Evolutionary conservation across 2,888 invertebrate species (phyloP), one percentile per base, ranked within the genome.

Genomic region (Campoletis raptor): DNA sequence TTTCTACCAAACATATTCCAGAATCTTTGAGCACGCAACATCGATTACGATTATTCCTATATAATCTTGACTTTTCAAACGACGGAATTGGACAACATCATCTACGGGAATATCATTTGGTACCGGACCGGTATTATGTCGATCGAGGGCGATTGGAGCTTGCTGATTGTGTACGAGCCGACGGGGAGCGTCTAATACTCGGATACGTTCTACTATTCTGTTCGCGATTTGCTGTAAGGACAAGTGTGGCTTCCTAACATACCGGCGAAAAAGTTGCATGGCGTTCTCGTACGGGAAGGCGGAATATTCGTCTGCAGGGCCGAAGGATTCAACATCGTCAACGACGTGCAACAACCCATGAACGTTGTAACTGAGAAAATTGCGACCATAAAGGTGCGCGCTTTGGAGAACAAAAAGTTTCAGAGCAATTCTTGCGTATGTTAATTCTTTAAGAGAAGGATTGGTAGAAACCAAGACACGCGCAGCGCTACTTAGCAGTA

Each of bases 261-360:
- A 73, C 15, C 66, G 10, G 4, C 73, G 61, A 52, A 66, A 81
- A 36, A n/a, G 15, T 42, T 15, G 30, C 81, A 81, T 81, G 36
- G 64, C 73, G 36, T 81, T 81, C 66, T 74, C 81, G 54, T 42
- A 81, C 24, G 74, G 81, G 54, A 81, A 81, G 0, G 81, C 36
- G 24, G 81, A 82, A 66, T 66, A 81, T 12, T 8, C 30, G 9
- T 81, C 80, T 37, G 48, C 48, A 2, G 72, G 72, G 15, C 72
- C 72, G 1, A 81, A 18, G 18, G 40, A 15, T 61, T 48, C 24
- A 7, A 81, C 81, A 64, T 81, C 81, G 30, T 81, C 81, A 7
- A 73, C 81, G 48, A 81, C n/a, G 52, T 81, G 72, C 30, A 81
- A 10, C 21, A 81, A 52, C 0, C 72, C 81, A 24, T 81, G 81